These are phyloP conservation scores for Selene dorsalis DNA, from an alignment of 2,797 vertebrate genomes.

Conservation along the genomic window DNA sequence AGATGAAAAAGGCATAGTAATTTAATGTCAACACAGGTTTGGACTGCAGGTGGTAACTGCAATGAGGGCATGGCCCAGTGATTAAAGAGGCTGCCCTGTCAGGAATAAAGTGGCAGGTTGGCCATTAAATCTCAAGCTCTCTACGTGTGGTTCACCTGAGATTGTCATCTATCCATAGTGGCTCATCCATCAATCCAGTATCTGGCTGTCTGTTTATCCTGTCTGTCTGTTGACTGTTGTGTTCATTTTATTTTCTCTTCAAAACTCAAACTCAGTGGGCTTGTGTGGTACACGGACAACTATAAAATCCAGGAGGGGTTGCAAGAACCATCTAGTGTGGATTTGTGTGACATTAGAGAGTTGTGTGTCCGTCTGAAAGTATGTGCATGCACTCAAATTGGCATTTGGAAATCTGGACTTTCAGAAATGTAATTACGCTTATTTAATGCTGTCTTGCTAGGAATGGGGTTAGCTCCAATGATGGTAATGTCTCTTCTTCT, in stretches of 20 bases:
- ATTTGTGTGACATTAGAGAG: conserved; percentile 35
- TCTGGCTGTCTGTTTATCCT: neutral
- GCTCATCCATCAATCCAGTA: neutral
- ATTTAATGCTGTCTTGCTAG: conserved; percentile 52
- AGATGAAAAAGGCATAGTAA: neutral
- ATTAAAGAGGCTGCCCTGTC: neutral
- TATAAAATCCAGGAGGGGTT: conserved; percentile 15
- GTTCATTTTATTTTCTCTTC: neutral
- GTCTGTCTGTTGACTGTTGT: neutral
- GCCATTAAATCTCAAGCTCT: neutral
- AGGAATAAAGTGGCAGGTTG: neutral
- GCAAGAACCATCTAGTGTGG: conserved; percentile 21
- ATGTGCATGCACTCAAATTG: conserved; percentile 2
- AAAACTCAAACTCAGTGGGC: conserved; percentile 10
- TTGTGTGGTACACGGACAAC: conserved; percentile 22
- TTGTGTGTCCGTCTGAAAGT: conserved; percentile 15
- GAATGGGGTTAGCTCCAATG: conserved; percentile 47
- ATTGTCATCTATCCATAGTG: neutral
- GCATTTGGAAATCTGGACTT: conserved; percentile 36
- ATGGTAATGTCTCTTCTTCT: conserved; percentile 30
- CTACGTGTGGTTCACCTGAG: neutral
- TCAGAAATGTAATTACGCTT: conserved; percentile 62
- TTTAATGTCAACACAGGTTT: conserved; percentile 9
- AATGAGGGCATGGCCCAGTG: neutral
- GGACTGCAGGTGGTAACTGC: neutral